Conservation (phyloP, 2,888 invertebrate species). For the Heliconius ismenius region DNA sequence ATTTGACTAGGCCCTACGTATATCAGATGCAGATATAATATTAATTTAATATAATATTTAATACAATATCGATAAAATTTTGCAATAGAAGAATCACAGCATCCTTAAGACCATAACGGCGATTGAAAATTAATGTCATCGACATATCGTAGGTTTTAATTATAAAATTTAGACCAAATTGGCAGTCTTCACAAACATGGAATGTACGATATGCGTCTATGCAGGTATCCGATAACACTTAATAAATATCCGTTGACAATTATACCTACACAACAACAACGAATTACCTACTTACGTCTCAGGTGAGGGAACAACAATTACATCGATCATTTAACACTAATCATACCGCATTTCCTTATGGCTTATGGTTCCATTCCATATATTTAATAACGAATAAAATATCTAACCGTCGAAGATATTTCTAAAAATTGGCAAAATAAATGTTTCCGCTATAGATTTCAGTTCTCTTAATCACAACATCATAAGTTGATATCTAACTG, state of each 20-base stretch:
- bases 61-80: conserved; percentile 75
- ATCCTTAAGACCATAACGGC: conserved; percentile 80
- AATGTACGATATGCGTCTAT: conserved; percentile 82
- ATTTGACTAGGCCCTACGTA: conserved; percentile 79
- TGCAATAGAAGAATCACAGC: conserved; percentile 82
- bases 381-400: conserved; percentile 22
- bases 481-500: conserved; percentile 24
- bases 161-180: conserved; percentile 82
- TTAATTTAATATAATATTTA: conserved; percentile 61
- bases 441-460: conserved; percentile 17
- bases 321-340: conserved; percentile 45
- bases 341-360: conserved; percentile 2
- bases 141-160: conserved; percentile 78
- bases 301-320: conserved; percentile 67
- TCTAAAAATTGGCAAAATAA: conserved; percentile 28
- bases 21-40: conserved; percentile 75
- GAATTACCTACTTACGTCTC: conserved; percentile 69
- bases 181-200: conserved; percentile 82
- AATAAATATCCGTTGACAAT: conserved; percentile 74
- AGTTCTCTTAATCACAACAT: conserved; percentile 35
- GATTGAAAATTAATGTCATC: conserved; percentile 78
- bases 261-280: conserved; percentile 79
- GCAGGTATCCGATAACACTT: conserved; percentile 80
- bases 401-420: conserved; percentile 24
- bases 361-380: conserved; percentile 15